Conservation (phyloP, 2,113 vertebrate species). For the Leucopsar rothschildi region DNA sequence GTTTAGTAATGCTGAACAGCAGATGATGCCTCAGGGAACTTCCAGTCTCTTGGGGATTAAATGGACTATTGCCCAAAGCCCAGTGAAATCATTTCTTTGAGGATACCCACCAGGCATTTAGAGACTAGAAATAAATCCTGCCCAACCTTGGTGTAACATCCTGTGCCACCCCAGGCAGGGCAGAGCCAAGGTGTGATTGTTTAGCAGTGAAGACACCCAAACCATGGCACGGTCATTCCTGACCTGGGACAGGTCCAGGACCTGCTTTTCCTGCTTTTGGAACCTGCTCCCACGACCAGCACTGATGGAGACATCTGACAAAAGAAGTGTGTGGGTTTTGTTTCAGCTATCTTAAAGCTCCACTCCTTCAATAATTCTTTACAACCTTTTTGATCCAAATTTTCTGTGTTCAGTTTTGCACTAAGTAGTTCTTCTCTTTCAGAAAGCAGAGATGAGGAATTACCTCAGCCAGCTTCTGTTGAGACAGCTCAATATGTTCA, state of each 20-base stretch:
- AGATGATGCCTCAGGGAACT: neutral
- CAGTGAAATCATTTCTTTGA: neutral
- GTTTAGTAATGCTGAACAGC: neutral
- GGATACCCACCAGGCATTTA: neutral
- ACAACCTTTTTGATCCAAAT: neutral
- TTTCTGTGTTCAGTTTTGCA: neutral
- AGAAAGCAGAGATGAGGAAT: neutral
- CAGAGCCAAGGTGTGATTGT: neutral
- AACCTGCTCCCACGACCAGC: neutral
- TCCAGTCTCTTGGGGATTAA: neutral
- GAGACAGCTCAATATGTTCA: neutral
- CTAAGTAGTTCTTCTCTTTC: neutral
- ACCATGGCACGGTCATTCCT: neutral
- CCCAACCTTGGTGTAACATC: neutral
- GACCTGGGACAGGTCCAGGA: neutral
- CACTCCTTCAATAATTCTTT: neutral
- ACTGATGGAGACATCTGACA: neutral
- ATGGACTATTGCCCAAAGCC: neutral
- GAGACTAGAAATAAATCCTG: neutral
- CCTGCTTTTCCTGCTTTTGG: neutral
- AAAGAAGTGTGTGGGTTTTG: neutral
- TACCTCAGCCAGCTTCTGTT: neutral
- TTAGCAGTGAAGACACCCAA: neutral
- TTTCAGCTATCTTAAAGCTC: neutral
- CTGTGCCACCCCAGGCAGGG: neutral